These are phyloP conservation scores for Cataglyphis cursor DNA, from an alignment of 2,888 invertebrate genomes.

Conservation along the genomic window DNA sequence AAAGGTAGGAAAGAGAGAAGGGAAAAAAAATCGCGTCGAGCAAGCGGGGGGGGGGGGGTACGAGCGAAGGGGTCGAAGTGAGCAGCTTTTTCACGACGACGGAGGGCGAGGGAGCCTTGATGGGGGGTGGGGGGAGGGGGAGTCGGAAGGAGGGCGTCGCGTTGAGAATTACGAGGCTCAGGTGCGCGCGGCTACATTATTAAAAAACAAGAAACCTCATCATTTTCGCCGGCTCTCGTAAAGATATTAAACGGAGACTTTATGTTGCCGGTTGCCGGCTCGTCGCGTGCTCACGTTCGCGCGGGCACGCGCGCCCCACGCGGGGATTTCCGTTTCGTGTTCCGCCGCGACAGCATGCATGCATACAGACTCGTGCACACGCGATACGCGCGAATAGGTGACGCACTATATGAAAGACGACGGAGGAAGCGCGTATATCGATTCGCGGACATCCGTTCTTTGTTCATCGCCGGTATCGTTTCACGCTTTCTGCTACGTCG, in stretches of 20 bases:
- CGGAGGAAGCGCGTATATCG: slow-evolving; percentile 73
- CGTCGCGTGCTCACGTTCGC: slow-evolving; percentile 65
- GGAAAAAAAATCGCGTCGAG: slow-evolving; percentile 52
- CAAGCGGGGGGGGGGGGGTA: slow-evolving; percentile 62
- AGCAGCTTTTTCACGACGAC: slow-evolving; percentile 64
- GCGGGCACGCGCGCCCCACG: slow-evolving; percentile 54
- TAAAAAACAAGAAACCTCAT: slow-evolving; percentile 86
- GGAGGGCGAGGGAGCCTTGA: background rate
- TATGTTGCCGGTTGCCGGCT: slow-evolving; percentile 79
- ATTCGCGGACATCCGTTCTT: slow-evolving; percentile 73
- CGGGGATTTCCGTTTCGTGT: slow-evolving; percentile 72
- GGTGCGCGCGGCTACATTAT: slow-evolving; percentile 85
- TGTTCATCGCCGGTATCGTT: slow-evolving; percentile 67
- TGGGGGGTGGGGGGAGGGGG: slow-evolving; percentile 68
- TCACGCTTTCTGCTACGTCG: slow-evolving; percentile 59
- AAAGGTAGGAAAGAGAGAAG: slow-evolving; percentile 52
- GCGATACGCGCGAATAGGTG: slow-evolving; percentile 66
- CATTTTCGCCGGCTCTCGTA: slow-evolving; percentile 84
- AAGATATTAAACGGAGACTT: slow-evolving; percentile 86
- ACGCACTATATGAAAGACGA: slow-evolving; percentile 53
- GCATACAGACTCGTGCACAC: slow-evolving; percentile 25
- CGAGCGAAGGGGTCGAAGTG: slow-evolving; percentile 42
- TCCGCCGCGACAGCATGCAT: slow-evolving; percentile 51
- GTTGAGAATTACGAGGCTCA: slow-evolving; percentile 85
- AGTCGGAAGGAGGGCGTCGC: slow-evolving; percentile 29